Base-by-base conservation (phyloP, 1,140 invertebrate species). In the Brachionus sp. region DNA sequence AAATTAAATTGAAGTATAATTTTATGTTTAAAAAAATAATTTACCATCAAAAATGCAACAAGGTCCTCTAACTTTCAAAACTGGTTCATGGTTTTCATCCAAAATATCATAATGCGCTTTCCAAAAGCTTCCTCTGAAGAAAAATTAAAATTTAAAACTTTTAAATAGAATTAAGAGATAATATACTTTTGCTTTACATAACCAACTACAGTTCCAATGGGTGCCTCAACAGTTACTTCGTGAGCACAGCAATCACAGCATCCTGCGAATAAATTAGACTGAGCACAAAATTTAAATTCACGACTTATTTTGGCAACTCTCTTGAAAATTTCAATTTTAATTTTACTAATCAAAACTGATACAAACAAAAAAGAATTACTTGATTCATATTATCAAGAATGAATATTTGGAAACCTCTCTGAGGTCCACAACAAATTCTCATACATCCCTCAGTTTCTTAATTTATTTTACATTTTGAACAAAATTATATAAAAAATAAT, bases 351-450 rank as follows among this genome's bases (percentile, higher is more conserved):
- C n/a, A n/a, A n/a, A n/a, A n/a, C n/a, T n/a, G n/a, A n/a, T n/a
- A n/a, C n/a, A n/a, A n/a, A n/a, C n/a, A n/a, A n/a, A n/a, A n/a
- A n/a, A n/a, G n/a, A n/a, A n/a, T n/a, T n/a, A 73, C 93, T 85
- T 92, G 93, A 78, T 91, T 91, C 85, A 90, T 91, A 85, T 92
- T 92, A 87, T 96, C 95, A 73, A 93, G 90, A 83, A 97, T 92
- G 87, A 93, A 92, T 91, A 97, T 95, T 84, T 94, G 92, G 87
- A 96, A 97, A 1, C 93, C 92, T 66, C 95, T 90, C 23, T 91
- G 86, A 0, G 92, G 90, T 2, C 95, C 95, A 86, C 93, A 93
- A 85, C 92, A 94, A 85, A 93, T 92, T 85, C 94, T 90, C 3
- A 92, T 92, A 84, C 93, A 93, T 84, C 92, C 92, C 87, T 93